A percentile compares a stretch with the other conserved stretches of the same genome.
Evolutionary conservation across 1,140 invertebrate species (phyloP).

Genomic region (Hesperophylax magnus): DNA sequence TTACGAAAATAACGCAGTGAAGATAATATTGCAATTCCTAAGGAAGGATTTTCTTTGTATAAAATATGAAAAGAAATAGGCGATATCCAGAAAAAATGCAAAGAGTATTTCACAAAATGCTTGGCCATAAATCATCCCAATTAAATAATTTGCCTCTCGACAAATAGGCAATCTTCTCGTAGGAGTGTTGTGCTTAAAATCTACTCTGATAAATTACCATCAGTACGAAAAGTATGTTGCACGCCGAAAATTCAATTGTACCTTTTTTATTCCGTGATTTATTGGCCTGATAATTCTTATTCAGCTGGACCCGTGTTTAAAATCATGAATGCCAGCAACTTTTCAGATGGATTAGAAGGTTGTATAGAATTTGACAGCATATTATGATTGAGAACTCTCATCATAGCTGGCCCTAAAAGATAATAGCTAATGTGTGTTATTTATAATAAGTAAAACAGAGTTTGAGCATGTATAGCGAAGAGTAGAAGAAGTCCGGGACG

Average conservation of each 20-base stretch:
- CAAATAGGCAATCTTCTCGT: slow-evolving; percentile 28
- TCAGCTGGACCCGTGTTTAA: too few relatives aligned
- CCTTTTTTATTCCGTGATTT: neutral
- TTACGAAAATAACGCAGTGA: too few relatives aligned
- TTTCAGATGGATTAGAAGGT: too few relatives aligned
- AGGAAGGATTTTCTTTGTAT: neutral
- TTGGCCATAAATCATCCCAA: slow-evolving; percentile 21
- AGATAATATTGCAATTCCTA: neutral
- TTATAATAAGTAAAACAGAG: too few relatives aligned
- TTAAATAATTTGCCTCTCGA: slow-evolving; percentile 24
- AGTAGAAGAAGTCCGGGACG: too few relatives aligned
- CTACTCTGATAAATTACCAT: slow-evolving; percentile 15
- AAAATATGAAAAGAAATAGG: neutral
- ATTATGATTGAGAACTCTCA: too few relatives aligned
- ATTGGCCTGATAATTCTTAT: neutral
- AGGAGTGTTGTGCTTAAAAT: neutral
- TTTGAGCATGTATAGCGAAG: too few relatives aligned
- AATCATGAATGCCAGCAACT: too few relatives aligned
- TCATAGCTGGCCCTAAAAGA: too few relatives aligned
- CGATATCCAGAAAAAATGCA: neutral
- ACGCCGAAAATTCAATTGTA: slow-evolving; percentile 1
- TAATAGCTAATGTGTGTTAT: too few relatives aligned
- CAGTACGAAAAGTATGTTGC: neutral
- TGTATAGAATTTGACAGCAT: too few relatives aligned
- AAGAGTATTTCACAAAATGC: neutral